Conservation (phyloP, 2,888 invertebrate species). For the Chrysodeixis includens region DNA sequence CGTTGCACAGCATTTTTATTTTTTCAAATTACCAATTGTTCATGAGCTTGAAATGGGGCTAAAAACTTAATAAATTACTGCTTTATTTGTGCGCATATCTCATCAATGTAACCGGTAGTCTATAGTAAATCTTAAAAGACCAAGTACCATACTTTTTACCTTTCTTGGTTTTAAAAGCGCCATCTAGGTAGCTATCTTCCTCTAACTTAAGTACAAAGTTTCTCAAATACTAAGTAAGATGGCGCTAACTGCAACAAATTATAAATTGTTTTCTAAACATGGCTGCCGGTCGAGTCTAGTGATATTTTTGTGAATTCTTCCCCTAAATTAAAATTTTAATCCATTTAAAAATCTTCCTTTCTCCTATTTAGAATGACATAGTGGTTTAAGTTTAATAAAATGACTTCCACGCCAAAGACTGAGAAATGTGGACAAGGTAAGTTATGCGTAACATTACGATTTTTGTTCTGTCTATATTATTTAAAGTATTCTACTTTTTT, state of each 20-base stretch:
- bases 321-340: constrained; percentile 63
- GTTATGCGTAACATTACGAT: constrained; percentile 68
- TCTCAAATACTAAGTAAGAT: constrained; percentile 41
- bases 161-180: background rate
- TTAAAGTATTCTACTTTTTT: constrained; percentile 34
- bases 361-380: constrained; percentile 80
- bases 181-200: constrained; percentile 21
- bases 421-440: constrained; percentile 87
- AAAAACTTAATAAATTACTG: too few species aligned
- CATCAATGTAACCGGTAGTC: too few species aligned
- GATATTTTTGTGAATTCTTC: constrained; percentile 77
- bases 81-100: too few species aligned
- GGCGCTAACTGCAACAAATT: constrained; percentile 55
- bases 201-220: background rate
- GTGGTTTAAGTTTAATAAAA: constrained; percentile 73
- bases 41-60: too few species aligned
- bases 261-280: constrained; percentile 80
- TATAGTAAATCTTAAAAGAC: background rate
- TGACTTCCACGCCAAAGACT: constrained; percentile 88
- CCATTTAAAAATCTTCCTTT: constrained; percentile 57
- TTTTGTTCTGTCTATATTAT: constrained; percentile 47
- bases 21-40: too few species aligned
- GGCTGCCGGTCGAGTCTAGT: constrained; percentile 85
- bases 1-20: too few species aligned
- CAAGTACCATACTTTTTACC: background rate